Conservation (phyloP, 2,888 invertebrate genomes). For the Sarcophaga subvicina region DNA sequence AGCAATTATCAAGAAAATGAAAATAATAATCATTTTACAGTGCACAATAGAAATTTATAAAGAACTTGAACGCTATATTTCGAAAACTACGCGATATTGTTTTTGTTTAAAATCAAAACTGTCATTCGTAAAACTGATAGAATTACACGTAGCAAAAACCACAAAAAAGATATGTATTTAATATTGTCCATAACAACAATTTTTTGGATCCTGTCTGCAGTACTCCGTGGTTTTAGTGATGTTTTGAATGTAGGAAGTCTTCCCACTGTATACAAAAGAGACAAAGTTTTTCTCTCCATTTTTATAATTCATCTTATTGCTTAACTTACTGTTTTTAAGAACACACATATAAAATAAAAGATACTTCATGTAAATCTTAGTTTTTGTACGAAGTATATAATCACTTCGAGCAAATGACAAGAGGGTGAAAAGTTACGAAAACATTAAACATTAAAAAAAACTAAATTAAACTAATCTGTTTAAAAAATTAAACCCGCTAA, state of each 20-base stretch:
- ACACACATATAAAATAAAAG: conserved; percentile 7
- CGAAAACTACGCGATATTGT: conserved; percentile 60
- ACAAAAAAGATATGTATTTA: not conserved
- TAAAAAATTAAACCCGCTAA: conserved; percentile 38
- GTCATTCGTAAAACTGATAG: conserved; percentile 49
- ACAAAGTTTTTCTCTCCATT: conserved; percentile 1
- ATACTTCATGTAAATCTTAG: conserved; percentile 22
- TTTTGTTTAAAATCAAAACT: conserved; percentile 25
- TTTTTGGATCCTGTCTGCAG: not conserved
- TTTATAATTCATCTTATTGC: not conserved
- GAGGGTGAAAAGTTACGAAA: not conserved
- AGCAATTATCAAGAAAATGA: conserved; percentile 9
- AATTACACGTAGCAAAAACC: conserved; percentile 33
- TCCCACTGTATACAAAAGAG: not conserved
- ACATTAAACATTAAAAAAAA: conserved; percentile 30
- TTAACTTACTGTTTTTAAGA: too few species aligned
- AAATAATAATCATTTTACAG: conserved; percentile 37
- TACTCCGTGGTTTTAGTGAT: conserved; percentile 18
- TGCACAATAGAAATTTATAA: conserved; percentile 13
- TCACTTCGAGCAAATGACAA: not conserved
- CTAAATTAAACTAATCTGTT: conserved; percentile 60
- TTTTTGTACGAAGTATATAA: conserved; percentile 42
- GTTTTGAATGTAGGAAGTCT: conserved; percentile 50
- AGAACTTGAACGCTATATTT: conserved; percentile 57
- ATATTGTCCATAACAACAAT: conserved; percentile 21